Percentiles rank a stretch among this genome's conserved stretches.
Conservation (phyloP, 2,797 vertebrate genomes). For the Pachyuromys duprasi region DNA sequence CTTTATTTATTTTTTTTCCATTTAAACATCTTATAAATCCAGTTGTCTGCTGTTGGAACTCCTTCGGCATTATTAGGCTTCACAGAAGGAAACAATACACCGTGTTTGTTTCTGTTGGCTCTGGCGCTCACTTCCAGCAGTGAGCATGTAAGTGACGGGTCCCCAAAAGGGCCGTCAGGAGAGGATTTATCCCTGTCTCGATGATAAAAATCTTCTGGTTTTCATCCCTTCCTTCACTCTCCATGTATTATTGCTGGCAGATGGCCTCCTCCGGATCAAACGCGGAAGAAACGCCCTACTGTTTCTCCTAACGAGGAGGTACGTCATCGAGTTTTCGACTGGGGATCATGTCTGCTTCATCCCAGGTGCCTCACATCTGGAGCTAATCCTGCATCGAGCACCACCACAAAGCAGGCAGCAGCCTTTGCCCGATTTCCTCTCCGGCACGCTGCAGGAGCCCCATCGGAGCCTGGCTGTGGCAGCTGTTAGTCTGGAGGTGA, state of each 20-base stretch:
- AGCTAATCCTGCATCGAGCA: slow-evolving; percentile 63
- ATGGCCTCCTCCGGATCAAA: slow-evolving; percentile 76
- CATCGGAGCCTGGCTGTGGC: slow-evolving; percentile 45
- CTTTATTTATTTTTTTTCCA: slow-evolving; percentile 67
- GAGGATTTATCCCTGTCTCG: slow-evolving; percentile 67
- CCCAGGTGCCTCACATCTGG: slow-evolving; percentile 81
- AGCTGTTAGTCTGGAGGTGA: neutral
- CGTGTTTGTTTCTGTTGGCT: slow-evolving; percentile 74
- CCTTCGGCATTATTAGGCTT: slow-evolving; percentile 70
- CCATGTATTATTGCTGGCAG: slow-evolving; percentile 60
- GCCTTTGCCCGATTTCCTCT: slow-evolving; percentile 40
- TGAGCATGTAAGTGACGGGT: slow-evolving; percentile 69
- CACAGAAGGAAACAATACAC: slow-evolving; percentile 69
- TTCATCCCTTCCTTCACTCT: slow-evolving; percentile 42
- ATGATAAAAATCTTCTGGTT: slow-evolving; percentile 72
- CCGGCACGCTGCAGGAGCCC: slow-evolving; percentile 38
- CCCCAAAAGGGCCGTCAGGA: slow-evolving; percentile 57
- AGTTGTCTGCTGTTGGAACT: slow-evolving; percentile 61
- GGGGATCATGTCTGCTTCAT: slow-evolving; percentile 21
- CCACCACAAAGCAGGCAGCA: slow-evolving; percentile 46
- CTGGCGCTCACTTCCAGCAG: slow-evolving; percentile 74
- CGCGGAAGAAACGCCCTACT: slow-evolving; percentile 62
- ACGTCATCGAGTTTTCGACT: slow-evolving; percentile 32
- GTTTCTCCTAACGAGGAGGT: slow-evolving; percentile 70
- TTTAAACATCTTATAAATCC: slow-evolving; percentile 74